Base-by-base conservation (phyloP, 1,140 invertebrate species). In the Aphidius gifuensis region DNA sequence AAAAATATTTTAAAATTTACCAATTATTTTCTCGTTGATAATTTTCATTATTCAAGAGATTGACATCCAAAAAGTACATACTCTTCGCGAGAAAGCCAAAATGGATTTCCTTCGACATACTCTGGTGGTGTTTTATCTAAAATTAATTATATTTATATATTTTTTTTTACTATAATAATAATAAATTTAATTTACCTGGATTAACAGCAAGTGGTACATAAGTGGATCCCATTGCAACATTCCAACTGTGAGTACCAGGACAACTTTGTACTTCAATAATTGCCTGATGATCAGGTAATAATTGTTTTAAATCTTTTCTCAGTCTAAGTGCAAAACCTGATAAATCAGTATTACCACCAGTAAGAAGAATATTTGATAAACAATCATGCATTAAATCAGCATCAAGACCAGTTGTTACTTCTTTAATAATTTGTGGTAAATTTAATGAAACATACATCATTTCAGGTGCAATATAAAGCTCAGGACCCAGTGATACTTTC, bases 61-160 rank as follows among this genome's bases (percentile, higher is more conserved):
- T 82, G 74, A 68, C 78, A 82, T 58, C 82, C 82, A 63, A 82
- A 81, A n/a, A 83, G 67, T 59, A 83, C 78, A 48, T 82, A 83
- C 61, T 83, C 81, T 64, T 83, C 82, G 55, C 82, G 73, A 9
- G 81, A 82, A 9, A 83, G 64, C 80, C 80, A 82, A 59, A 82
- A 80, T 56, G 80, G 77, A 71, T 76, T 76, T 58, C 80, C 80
- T 66, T 81, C 74, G 43, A 74, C 68, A 62, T 76, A 79, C 66
- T 80, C 75, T 5, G 79, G 78, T 16, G 79, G 76, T 57, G 74
- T 79, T 77, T 81, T 80, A 60, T 79, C 80, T 81, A 45, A 53
- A 73, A 71, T 54, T 8, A 66, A 68, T 45, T 46, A 40, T 60
- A 9, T 43, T 54, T 50, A 44, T 59, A 16, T 6, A 1, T 50